phyloP scores from a whole-genome alignment of 2,113 vertebrate genomes.

The Brachypodius melanocephalos region DNA sequence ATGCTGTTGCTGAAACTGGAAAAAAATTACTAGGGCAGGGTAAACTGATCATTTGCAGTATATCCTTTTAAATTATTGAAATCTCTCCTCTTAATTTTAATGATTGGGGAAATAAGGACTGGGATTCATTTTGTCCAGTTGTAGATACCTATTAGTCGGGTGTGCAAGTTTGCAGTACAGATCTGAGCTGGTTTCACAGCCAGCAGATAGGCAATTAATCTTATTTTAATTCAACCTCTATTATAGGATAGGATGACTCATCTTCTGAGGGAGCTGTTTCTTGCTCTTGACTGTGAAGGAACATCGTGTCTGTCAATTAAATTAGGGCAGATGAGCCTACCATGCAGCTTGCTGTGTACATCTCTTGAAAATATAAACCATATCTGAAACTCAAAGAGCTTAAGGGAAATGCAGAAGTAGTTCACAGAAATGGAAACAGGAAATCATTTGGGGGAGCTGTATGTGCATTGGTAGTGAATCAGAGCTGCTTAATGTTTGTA shows the following conservation, averaged over 20 bases:
- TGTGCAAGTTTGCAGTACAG: background rate
- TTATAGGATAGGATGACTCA: slow-evolving; percentile 34
- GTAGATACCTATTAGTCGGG: background rate
- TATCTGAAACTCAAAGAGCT: background rate
- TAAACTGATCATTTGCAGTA: background rate
- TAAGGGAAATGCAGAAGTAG: background rate
- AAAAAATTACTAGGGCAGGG: background rate
- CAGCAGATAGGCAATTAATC: background rate
- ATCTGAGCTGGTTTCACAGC: background rate
- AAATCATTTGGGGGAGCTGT: background rate
- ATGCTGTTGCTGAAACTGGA: background rate
- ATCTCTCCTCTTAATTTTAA: background rate
- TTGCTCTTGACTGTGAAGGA: background rate
- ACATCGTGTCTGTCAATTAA: slow-evolving; percentile 26
- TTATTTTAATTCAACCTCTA: background rate
- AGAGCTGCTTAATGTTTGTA: background rate
- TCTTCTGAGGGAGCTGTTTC: slow-evolving; percentile 23
- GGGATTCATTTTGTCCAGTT: background rate
- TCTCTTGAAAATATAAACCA: background rate
- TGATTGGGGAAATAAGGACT: background rate
- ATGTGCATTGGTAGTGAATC: background rate
- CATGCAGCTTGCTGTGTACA: background rate
- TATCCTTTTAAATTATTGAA: background rate
- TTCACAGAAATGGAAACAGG: background rate
- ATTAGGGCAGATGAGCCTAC: slow-evolving; percentile 12